Evolutionary conservation across 2,888 invertebrate genomes (phyloP), one percentile per base, ranked within the genome.

Genomic region (Siphonodentalium dalli): DNA sequence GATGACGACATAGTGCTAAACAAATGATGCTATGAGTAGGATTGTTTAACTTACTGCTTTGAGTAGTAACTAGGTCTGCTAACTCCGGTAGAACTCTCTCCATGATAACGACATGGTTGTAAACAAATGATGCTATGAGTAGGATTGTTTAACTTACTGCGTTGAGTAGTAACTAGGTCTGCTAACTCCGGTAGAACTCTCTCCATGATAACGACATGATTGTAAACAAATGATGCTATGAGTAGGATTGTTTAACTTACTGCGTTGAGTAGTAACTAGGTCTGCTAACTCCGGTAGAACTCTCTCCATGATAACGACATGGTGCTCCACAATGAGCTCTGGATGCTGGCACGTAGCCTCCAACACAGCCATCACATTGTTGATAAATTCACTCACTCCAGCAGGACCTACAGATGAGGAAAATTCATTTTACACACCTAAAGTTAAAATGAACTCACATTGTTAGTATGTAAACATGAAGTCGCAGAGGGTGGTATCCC

Each of bases 341-440:
- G 79, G 74, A 61, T 81, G 80, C 58, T 77, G 78, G 41, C 77
- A 71, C 6, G 80, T 67, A 1, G 73, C 70, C 54, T 81, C 80
- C 42, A 77, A 54, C 18, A 79, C 68, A 3, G 71, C 71, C 63
- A 80, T 72, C 37, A 75, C 69, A 1, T 77, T 71, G 56, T 72
- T 73, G 23, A 78, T 68, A 69, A 81, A 80, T 54, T 80, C 79
- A 28, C 69, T 65, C 2, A 67, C 65, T 26, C 70, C 66, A 20
- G 65, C 66, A n/a, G n/a, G n/a, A n/a, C n/a, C n/a, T n/a, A n/a
- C n/a, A n/a, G n/a, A n/a, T n/a, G n/a, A n/a, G n/a, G n/a, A n/a
- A n/a, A n/a, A n/a, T n/a, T n/a, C n/a, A n/a, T n/a, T n/a, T n/a
- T n/a, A 33, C 33, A 13, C 33, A 33, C n/a, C 33, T 15, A n/a